Percentiles rank a stretch among this genome's conserved stretches.
Conservation (phyloP, 2,113 vertebrate species). For the Trogon surrucura region DNA sequence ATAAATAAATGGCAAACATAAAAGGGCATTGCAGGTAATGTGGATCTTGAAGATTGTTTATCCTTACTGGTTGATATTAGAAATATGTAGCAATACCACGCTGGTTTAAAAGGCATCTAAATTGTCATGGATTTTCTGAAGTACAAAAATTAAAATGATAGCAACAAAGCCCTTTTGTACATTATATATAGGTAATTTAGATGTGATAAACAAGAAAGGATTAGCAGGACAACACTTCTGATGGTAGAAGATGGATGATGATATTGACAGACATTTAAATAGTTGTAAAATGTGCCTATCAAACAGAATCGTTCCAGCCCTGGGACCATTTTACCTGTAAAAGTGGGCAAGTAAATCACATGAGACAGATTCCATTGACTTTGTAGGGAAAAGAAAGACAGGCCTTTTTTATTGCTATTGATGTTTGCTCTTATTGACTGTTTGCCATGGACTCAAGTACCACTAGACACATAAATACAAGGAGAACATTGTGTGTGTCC, state of each 20-base stretch:
- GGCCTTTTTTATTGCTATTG: slow-evolving; percentile 72
- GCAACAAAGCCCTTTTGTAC: neutral
- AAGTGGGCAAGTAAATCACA: slow-evolving; percentile 64
- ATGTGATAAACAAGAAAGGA: neutral
- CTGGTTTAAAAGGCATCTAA: neutral
- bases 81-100: neutral
- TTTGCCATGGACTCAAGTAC: slow-evolving; percentile 46
- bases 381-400: slow-evolving; percentile 55
- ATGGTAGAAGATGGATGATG: neutral
- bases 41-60: neutral
- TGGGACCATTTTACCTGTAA: slow-evolving; percentile 43
- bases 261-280: slow-evolving; percentile 54
- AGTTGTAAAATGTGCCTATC: slow-evolving; percentile 52
- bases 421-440: slow-evolving; percentile 71
- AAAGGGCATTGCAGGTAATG: neutral
- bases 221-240: neutral
- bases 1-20: neutral
- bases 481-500: slow-evolving; percentile 61
- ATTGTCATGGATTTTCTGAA: neutral
- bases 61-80: neutral
- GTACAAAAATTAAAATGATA: neutral
- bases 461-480: slow-evolving; percentile 64
- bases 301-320: slow-evolving; percentile 41
- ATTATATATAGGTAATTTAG: neutral
- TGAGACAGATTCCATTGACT: slow-evolving; percentile 67